Evolutionary conservation across 2,113 vertebrate species (phyloP), one percentile per base, ranked within the genome.

Genomic region (Laticauda colubrina): DNA sequence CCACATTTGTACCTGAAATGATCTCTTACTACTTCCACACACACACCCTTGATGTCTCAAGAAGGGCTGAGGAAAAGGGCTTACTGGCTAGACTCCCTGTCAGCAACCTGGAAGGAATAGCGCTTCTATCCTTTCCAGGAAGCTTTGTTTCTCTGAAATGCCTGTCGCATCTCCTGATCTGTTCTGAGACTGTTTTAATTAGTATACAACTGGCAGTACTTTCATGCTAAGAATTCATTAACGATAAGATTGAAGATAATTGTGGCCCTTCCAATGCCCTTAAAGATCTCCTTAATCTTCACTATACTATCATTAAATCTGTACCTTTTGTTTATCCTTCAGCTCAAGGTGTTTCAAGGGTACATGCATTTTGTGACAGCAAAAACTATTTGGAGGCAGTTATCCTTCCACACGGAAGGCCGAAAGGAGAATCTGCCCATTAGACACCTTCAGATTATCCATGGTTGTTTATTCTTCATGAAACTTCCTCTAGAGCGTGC

Each of bases 171-270:
- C 86, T 94, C 88, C 51, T 26, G 64, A 91, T 94, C 95, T 93
- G 86, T 34, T 93, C 91, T 86, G 1, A 93, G 94, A 0, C 85
- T 9, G 57, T 90, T 94, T 87, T 85, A n/a, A 12, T 91, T 94
- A 64, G 69, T 81, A 94, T 87, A 39, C 86, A 86, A 0, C 48
- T 11, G 51, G 10, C 51, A 61, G 24, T 88, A 0, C 45, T 93
- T 93, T 94, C 56, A 48, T 39, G 93, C 93, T 91, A 85, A 87
- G 89, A 93, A 92, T 90, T 92, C n/a, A 88, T 96, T 96, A 95
- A 94, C 93, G 92, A 86, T 89, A 1, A 92, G 87, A 87, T 89
- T 92, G 90, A 92, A 75, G 87, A 90, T 93, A 95, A 91, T 57
- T 92, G 39, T 93, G 95, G 94, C 93, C 91, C 91, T 89, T 91